Conservation (phyloP, 2,113 vertebrate genomes). For the Lynx canadensis region DNA sequence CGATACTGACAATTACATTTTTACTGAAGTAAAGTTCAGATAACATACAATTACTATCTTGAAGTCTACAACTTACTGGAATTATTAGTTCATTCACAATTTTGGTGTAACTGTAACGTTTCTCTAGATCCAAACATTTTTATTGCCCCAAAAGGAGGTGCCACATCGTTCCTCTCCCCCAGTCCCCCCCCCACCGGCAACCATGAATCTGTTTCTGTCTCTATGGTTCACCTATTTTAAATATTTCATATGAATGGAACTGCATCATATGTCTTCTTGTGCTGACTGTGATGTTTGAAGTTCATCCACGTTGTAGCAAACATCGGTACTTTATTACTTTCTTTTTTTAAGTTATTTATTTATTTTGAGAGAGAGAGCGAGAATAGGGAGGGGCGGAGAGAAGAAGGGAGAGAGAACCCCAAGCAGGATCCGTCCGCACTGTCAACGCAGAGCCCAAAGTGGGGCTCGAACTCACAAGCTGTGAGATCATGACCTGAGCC, state of each 20-base stretch:
- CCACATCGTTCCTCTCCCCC: no score
- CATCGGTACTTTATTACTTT: neutral
- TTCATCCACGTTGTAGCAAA: neutral
- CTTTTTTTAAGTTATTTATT: no score
- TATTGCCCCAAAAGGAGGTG: neutral
- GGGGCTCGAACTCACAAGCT: no score
- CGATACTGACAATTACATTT: neutral
- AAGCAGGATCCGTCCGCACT: no score
- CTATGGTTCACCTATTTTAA: neutral
- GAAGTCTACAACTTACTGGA: neutral
- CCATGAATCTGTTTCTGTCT: neutral
- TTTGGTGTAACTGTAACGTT: neutral
- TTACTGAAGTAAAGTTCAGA: neutral
- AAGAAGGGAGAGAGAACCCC: no score
- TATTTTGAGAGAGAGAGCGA: no score
- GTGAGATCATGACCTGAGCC: no score
- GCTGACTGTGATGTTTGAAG: neutral
- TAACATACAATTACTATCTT: neutral
- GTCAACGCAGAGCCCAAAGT: no score
- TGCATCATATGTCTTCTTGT: neutral
- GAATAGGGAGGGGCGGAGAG: no score
- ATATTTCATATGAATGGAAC: neutral
- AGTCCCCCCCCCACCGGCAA: no score
- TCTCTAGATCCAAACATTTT: neutral
- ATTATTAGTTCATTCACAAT: neutral